Evolutionary conservation across 2,113 vertebrate species (phyloP), one percentile per base, ranked within the genome.

Genomic region (Maccullochella peelii): DNA sequence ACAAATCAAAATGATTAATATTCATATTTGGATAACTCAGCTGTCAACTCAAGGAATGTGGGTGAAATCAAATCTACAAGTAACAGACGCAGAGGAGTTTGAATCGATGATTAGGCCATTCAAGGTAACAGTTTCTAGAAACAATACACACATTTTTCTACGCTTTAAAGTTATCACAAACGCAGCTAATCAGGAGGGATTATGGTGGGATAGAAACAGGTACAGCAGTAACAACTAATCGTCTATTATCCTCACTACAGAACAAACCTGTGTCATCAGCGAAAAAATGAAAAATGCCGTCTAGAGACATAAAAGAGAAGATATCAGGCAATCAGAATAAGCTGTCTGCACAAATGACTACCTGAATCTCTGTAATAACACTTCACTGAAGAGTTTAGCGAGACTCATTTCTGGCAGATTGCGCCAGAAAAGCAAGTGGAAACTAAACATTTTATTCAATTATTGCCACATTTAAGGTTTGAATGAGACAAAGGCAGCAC

Each of bases 231-330:
- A 76, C 67, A 77, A 55, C 89, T 77, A 84, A 85, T 82, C 50
- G 23, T 77, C 87, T 88, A 92, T 77, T 79, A 79, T 88, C 69
- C 27, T 74, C 40, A 81, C 79, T 79, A 90, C 76, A 73, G 52
- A 90, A 95, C 94, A 93, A 95, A 96, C 94, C 94, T 95, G 93
- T 79, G 67, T 94, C 91, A 77, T 94, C 90, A 73, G 93, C 66
- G 83, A 84, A 91, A 91, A 94, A 94, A 92, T 87, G 77, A 89
- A 92, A 95, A 87, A 88, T 87, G 79, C 77, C 82, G 67, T 94
- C 95, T 95, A 84, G 84, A 77, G 86, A 91, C 77, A 85, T 80
- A 81, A 89, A 85, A 93, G 83, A 91, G 79, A 86, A 85, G 44
- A 90, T 79, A 85, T 70, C 77, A 90, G 77, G 87, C 73, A 84